A percentile compares a stretch with the other conserved stretches of the same genome.
Conservation (phyloP, 2,888 invertebrate genomes). For the Drosophila ezoana region DNA sequence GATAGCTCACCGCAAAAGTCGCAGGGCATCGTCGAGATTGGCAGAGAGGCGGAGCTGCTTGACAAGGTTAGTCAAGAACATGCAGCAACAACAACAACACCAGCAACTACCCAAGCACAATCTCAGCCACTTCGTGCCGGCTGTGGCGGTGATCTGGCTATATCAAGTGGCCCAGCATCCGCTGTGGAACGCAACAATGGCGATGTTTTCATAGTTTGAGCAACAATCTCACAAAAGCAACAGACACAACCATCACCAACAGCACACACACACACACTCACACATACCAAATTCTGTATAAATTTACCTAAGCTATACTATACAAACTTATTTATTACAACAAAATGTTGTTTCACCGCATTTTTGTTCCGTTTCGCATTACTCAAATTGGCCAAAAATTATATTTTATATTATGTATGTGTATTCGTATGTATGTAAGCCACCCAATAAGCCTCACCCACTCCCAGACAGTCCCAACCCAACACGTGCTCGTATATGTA, state of each 20-base stretch:
- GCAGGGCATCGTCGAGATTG: constrained; percentile 84
- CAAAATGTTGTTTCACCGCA: constrained; percentile 15
- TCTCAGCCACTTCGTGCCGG: constrained; percentile 50
- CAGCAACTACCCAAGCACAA: constrained; percentile 16
- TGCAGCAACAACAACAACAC: constrained; percentile 1
- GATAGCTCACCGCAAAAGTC: constrained; percentile 39
- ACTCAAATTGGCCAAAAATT: constrained; percentile 61
- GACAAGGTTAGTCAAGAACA: constrained; percentile 58
- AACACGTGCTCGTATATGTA: constrained; percentile 17
- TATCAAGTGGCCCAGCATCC: constrained; percentile 28
- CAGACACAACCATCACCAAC: neutral
- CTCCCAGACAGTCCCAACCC: constrained; percentile 7
- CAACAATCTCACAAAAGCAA: constrained; percentile 11
- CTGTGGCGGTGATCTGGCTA: constrained; percentile 50
- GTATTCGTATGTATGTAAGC: constrained; percentile 33
- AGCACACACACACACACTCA: constrained; percentile 13
- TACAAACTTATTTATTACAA: constrained; percentile 40
- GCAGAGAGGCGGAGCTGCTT: constrained; percentile 83
- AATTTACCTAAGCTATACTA: constrained; percentile 41
- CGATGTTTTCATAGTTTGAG: constrained; percentile 71
- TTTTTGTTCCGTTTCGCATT: constrained; percentile 32
- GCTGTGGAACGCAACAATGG: constrained; percentile 55
- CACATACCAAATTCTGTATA: constrained; percentile 34
- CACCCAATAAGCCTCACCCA: constrained; percentile 4
- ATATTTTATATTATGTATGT: constrained; percentile 40